These are phyloP conservation scores for Trematocara macrostoma DNA, from an alignment of 2,113 vertebrate species.

Conservation along the genomic window DNA sequence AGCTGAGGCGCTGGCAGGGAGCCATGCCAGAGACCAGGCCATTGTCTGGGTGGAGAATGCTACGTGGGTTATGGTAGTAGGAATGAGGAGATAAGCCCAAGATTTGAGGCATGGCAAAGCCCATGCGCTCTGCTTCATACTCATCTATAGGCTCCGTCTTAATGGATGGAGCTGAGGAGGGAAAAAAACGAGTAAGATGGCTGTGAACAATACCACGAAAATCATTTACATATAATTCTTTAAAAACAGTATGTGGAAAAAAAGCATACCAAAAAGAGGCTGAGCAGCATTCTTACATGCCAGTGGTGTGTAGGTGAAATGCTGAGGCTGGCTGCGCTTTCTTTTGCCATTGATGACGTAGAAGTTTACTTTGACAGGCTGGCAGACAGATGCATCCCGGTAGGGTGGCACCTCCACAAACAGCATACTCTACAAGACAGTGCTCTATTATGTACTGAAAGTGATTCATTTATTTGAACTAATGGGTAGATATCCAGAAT, in stretches of 20 bases:
- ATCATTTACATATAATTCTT: neutral
- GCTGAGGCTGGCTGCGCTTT: slow-evolving; percentile 94
- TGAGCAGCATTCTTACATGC: slow-evolving; percentile 75
- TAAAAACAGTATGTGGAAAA: neutral
- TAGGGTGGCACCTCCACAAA: slow-evolving; percentile 94
- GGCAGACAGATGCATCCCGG: slow-evolving; percentile 80
- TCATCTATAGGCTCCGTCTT: slow-evolving; percentile 95
- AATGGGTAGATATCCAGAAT: neutral
- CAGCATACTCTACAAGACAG: slow-evolving; percentile 83
- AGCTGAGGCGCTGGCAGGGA: slow-evolving; percentile 85
- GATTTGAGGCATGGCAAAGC: slow-evolving; percentile 80
- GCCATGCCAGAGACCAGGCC: slow-evolving; percentile 82
- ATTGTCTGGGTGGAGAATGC: slow-evolving; percentile 77
- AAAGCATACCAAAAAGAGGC: neutral
- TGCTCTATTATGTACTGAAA: neutral
- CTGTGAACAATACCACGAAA: neutral
- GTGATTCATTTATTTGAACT: neutral
- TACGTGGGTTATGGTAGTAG: slow-evolving; percentile 83
- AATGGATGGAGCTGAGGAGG: slow-evolving; percentile 84
- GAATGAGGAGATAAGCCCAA: slow-evolving; percentile 82
- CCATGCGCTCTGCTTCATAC: slow-evolving; percentile 84
- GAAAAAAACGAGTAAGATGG: rapidly evolving
- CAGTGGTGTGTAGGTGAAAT: slow-evolving; percentile 85
- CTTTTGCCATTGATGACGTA: slow-evolving; percentile 95
- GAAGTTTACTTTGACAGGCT: slow-evolving; percentile 90